Base-by-base conservation (phyloP, 2,888 invertebrate genomes). In the Trissonchulus sp. region DNA sequence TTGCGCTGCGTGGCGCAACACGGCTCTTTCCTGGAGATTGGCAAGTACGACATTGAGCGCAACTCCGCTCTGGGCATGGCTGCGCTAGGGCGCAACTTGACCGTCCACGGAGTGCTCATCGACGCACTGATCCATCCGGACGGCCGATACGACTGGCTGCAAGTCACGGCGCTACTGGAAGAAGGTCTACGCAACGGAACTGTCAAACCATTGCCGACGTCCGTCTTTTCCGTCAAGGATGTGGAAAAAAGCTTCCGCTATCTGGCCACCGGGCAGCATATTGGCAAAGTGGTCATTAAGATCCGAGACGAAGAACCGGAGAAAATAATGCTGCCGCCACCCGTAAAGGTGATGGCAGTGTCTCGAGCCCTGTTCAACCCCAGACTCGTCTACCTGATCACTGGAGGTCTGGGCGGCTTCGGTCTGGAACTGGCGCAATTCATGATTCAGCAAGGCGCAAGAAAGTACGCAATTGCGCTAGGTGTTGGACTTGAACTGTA, bases 21-120 rank as follows among this genome's bases (percentile, higher is more conserved):
- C 84, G 98, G 97, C 30, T 90, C 96, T 77, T 99, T 98, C 89
- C 88, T 97, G 78, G 98, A 99, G 88, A 98, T 99, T 83, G 98
- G 98, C 82, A 99, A 99, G 87, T 93, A 92, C 80, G 98, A 99
- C 87, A 88, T 99, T 78, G 93, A 94, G 78, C 94, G 94, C 84
- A 93, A 98, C 86, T 90, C 90, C 1, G 87, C 90, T 23, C 87
- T 94, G 63, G 96, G 96, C 74, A 97, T 98, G 98, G 89, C 94
- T 0, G 85, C 97, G 33, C 95, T 99, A 88, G 87, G 98, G 81
- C 96, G 94, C 86, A 98, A 98, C 85, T 92, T 94, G n/a, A 91
- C 94, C 28, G 94, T 99, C 90, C 97, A 98, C 87, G 98, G 98
- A 79, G 95, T 99, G 82, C 88, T 98, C 62, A 87, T 98, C 82